phyloP scores from a whole-genome alignment of 2,113 vertebrate species.

The Edolisoma coerulescens region DNA sequence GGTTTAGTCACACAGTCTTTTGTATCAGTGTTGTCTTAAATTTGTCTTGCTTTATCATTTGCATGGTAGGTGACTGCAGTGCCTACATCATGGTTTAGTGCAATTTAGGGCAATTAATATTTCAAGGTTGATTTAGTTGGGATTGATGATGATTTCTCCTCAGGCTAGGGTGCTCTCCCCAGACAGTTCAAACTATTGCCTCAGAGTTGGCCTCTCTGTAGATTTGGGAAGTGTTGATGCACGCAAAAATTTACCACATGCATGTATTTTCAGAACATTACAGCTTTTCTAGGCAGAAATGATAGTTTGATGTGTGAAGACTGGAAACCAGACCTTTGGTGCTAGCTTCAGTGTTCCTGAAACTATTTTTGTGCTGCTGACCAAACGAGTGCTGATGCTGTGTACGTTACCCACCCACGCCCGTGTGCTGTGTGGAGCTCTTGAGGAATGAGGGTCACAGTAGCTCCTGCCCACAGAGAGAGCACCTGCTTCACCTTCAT shows the following conservation, averaged over 20 bases:
- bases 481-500: not conserved
- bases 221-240: not conserved
- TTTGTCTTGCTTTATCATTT: not conserved
- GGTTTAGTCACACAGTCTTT: not conserved
- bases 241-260: not conserved
- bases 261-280: not conserved
- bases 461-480: not conserved
- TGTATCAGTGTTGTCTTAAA: not conserved
- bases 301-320: not conserved
- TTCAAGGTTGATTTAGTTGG: not conserved
- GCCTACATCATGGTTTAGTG: not conserved
- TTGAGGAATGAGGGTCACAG: not conserved
- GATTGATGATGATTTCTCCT: not conserved
- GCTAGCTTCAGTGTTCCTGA: not conserved
- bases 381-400: not conserved
- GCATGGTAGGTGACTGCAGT: not conserved
- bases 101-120: not conserved
- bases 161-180: not conserved
- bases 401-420: accelerated
- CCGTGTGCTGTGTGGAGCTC: not conserved
- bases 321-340: not conserved
- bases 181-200: not conserved
- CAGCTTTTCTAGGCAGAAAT: not conserved
- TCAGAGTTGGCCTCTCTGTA: not conserved
- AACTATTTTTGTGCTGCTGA: not conserved